phyloP scores from a whole-genome alignment of 2,797 vertebrate genomes.

The Poeciliopsis turneri region DNA sequence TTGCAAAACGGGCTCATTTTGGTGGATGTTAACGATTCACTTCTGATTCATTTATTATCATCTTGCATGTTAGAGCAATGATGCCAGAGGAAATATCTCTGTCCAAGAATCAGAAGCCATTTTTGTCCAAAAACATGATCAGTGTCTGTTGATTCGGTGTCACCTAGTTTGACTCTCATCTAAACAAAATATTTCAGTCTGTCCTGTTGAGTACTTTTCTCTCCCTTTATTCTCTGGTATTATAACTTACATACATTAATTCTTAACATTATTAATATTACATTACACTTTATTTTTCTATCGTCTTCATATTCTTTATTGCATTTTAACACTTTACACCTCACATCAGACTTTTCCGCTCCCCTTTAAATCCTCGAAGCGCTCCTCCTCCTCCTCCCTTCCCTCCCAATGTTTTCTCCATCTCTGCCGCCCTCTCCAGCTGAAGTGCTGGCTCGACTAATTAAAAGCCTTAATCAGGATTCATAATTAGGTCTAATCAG shows the following conservation, averaged over 20 bases:
- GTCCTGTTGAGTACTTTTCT: background rate
- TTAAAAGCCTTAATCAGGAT: slow-evolving; percentile 88
- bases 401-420: slow-evolving; percentile 60
- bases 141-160: background rate
- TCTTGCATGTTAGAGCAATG: background rate
- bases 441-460: slow-evolving; percentile 82
- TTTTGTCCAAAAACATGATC: background rate
- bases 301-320: slow-evolving; percentile 15
- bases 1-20: background rate
- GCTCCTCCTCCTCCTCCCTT: slow-evolving; percentile 4
- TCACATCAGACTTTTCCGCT: slow-evolving; percentile 35
- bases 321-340: slow-evolving; percentile 1
- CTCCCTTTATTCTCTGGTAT: background rate
- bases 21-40: background rate
- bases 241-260: background rate
- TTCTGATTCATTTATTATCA: background rate
- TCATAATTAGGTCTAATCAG: slow-evolving; percentile 86
- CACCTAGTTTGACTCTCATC: background rate
- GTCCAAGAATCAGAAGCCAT: background rate
- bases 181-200: background rate
- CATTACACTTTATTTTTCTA: background rate
- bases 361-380: slow-evolving; percentile 17
- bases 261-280: slow-evolving; percentile 6
- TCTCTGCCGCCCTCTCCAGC: slow-evolving; percentile 76
- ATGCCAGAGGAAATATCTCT: background rate